Evolutionary conservation across 1,140 invertebrate genomes (phyloP).

Genomic region (Oncopeltus fasciatus): DNA sequence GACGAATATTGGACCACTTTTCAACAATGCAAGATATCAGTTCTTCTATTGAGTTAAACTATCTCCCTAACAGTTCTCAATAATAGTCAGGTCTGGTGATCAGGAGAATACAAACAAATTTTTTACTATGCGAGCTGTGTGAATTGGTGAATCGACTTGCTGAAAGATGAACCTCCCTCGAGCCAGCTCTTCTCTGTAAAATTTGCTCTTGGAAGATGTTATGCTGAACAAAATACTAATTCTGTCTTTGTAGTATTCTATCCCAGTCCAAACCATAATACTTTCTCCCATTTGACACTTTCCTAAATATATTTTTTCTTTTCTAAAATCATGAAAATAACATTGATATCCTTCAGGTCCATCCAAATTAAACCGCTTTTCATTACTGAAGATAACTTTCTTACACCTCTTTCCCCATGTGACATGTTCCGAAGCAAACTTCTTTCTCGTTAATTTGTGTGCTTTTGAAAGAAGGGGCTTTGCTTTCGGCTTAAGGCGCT

Average conservation of each 20-base stretch:
- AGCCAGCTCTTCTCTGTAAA: background rate
- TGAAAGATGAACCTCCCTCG: background rate
- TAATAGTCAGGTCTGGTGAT: background rate
- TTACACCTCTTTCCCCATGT: no score
- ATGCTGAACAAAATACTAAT: background rate
- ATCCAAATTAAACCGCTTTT: no score
- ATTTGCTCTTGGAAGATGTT: background rate
- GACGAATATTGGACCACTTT: background rate
- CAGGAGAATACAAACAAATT: background rate
- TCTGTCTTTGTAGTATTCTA: background rate
- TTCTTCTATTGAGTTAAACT: background rate
- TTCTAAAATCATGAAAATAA: no score
- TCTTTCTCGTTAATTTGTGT: no score
- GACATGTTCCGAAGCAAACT: no score
- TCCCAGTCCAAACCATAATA: background rate
- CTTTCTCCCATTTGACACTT: no score
- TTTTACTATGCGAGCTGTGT: background rate
- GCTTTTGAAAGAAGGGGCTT: no score
- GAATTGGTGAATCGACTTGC: background rate
- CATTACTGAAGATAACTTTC: no score
- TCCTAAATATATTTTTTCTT: no score
- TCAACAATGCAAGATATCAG: background rate
- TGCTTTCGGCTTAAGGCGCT: no score
- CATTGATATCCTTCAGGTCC: no score
- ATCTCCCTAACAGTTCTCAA: conserved; percentile 1